Percentiles rank a stretch among this genome's conserved stretches.
These are phyloP conservation scores for Orthosia gracilis DNA, from an alignment of 2,888 invertebrate genomes.

Conservation along the genomic window DNA sequence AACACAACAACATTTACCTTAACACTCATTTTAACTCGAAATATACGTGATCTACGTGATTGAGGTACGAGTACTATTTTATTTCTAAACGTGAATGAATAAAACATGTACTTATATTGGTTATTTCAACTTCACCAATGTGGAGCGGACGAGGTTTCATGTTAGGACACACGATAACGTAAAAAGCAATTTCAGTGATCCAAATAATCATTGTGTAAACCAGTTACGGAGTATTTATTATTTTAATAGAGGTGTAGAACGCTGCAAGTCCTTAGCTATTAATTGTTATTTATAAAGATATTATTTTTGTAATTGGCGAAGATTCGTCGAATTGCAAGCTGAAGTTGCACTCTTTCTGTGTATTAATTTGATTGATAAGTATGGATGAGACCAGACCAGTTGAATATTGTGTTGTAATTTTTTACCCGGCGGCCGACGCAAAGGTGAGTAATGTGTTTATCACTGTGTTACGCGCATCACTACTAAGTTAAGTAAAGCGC, in stretches of 20 bases:
- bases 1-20: slow-evolving; percentile 69
- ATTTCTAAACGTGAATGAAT: slow-evolving; percentile 76
- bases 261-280: background rate
- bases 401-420: background rate
- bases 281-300: slow-evolving; percentile 8
- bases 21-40: slow-evolving; percentile 67
- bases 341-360: slow-evolving; percentile 16
- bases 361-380: background rate
- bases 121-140: slow-evolving; percentile 74
- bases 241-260: slow-evolving; percentile 30
- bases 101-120: slow-evolving; percentile 73
- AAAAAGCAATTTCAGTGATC: slow-evolving; percentile 76
- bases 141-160: slow-evolving; percentile 74
- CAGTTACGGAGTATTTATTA: slow-evolving; percentile 42
- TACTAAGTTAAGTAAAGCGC: too few species aligned
- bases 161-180: slow-evolving; percentile 67
- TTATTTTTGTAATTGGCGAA: slow-evolving; percentile 11
- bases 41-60: slow-evolving; percentile 56
- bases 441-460: too few species aligned
- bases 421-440: too few species aligned
- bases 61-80: slow-evolving; percentile 62
- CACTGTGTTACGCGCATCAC: too few species aligned
- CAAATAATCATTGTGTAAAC: slow-evolving; percentile 75
- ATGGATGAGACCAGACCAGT: background rate
- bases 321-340: background rate